Base-by-base conservation (phyloP, 2,888 invertebrate genomes). In the Tribolium freemani region DNA sequence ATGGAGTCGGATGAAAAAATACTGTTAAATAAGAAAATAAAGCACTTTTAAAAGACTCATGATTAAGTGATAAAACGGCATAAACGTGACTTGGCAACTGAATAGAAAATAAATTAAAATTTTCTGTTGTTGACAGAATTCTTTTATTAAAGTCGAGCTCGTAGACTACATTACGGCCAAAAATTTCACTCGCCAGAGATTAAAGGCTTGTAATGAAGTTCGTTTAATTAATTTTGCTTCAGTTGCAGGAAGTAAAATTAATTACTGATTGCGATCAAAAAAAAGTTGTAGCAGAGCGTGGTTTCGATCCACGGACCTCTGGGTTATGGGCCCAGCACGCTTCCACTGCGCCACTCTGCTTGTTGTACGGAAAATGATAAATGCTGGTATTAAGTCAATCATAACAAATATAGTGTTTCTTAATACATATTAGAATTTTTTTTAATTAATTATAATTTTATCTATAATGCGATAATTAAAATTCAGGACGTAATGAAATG, bases 261-360 rank as follows among this genome's bases (percentile, higher is more conserved):
- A 53, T 44, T 44, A 44, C n/a, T 31, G 57, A 58, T 58, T 56
- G 5, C 9, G n/a, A 13, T 13, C n/a, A 30, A 57, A 58, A 67
- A 67, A 56, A 67, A 48, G 46, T 31, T n/a, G 11, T 91, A 91
- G 91, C 91, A 91, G 91, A 92, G 92, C 93, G 92, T 93, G 92
- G 93, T 93, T 93, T 93, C 93, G 92, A 93, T 93, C 93, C 92
- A 94, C 94, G 93, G 93, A 94, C 92, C 94, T 94, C 94, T 94
- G 93, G 93, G 92, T 93, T 93, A 93, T 93, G 91, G 91, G 92
- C 91, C 91, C 91, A 92, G 91, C 91, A 92, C 91, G 91, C 91
- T 91, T 92, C 91, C 91, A 91, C 91, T 92, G 92, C 92, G 91
- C 91, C 91, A 92, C 91, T 92, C 91, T 92, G 91, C 92, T 91